Percentiles rank a stretch among this genome's conserved stretches.
phyloP scores from a whole-genome alignment of 2,888 invertebrate genomes.

The Apamea crenata region DNA sequence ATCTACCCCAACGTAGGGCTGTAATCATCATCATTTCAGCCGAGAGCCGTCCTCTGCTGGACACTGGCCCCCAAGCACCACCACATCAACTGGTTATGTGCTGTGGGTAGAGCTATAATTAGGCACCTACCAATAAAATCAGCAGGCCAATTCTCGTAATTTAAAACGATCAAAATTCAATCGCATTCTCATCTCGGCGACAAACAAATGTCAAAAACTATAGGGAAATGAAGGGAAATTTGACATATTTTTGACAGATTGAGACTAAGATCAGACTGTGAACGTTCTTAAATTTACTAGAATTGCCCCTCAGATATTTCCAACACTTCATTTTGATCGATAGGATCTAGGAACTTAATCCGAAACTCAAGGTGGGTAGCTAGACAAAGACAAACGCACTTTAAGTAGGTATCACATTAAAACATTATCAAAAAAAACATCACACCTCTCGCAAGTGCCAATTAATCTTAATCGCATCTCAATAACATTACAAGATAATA shows the following conservation, averaged over 20 bases:
- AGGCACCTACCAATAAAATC: neutral
- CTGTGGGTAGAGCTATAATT: neutral
- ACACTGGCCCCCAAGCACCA: neutral
- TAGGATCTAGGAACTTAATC: neutral
- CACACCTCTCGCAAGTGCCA: conserved; percentile 14
- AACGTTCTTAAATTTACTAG: too few species aligned
- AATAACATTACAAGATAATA: conserved; percentile 35
- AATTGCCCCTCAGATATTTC: too few species aligned
- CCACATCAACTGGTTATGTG: neutral
- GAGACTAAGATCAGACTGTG: too few species aligned
- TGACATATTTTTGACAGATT: too few species aligned
- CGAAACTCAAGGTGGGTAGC: neutral
- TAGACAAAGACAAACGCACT: neutral
- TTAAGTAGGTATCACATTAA: neutral
- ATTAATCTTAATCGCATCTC: conserved; percentile 52
- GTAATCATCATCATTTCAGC: neutral
- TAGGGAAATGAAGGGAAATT: too few species aligned
- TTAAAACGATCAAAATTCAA: too few species aligned
- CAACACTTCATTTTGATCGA: neutral
- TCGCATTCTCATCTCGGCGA: too few species aligned
- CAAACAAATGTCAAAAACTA: too few species aligned
- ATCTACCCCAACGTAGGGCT: neutral
- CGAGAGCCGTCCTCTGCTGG: neutral
- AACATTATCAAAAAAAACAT: neutral
- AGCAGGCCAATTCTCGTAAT: too few species aligned